Conservation (phyloP, 2,797 vertebrate genomes). For the Cirrhinus mrigala region DNA sequence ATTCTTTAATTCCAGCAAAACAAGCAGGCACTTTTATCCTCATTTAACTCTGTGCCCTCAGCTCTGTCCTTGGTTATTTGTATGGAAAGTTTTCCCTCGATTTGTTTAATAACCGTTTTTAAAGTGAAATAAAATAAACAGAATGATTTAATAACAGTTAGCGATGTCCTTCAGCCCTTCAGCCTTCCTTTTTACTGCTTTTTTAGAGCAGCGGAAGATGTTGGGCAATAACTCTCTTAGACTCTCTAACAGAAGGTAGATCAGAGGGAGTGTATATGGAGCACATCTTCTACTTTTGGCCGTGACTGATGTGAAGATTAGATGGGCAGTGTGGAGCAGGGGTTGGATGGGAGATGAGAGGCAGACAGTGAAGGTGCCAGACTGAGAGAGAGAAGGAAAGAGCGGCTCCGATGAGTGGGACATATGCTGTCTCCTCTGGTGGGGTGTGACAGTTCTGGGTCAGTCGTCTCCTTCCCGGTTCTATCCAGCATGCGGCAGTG, state of each 20-base stretch:
- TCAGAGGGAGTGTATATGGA: slow-evolving; percentile 81
- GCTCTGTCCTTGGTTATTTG: slow-evolving; percentile 39
- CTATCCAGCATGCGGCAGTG: slow-evolving; percentile 73
- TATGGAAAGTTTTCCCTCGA: slow-evolving; percentile 42
- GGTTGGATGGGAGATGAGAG: slow-evolving; percentile 77
- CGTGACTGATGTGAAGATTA: slow-evolving; percentile 79
- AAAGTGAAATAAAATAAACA: slow-evolving; percentile 1
- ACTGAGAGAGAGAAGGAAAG: slow-evolving; percentile 68
- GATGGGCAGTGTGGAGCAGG: slow-evolving; percentile 79
- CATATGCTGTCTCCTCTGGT: slow-evolving; percentile 75
- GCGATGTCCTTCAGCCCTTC: slow-evolving; percentile 17
- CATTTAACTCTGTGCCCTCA: slow-evolving; percentile 7
- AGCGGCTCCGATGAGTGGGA: slow-evolving; percentile 72
- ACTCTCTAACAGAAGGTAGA: slow-evolving; percentile 68
- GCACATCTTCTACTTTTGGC: slow-evolving; percentile 80
- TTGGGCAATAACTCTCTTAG: slow-evolving; percentile 29
- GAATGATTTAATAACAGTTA: slow-evolving; percentile 33
- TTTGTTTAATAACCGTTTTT: slow-evolving; percentile 18
- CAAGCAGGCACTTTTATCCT: slow-evolving; percentile 18
- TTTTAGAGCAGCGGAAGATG: slow-evolving; percentile 13
- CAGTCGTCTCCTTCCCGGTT: slow-evolving; percentile 73
- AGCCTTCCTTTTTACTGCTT: neutral
- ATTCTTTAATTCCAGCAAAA: slow-evolving; percentile 30
- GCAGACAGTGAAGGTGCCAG: slow-evolving; percentile 74
- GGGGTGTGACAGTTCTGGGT: slow-evolving; percentile 85